phyloP scores from a whole-genome alignment of 2,113 vertebrate genomes.

The Arizona elegans region DNA sequence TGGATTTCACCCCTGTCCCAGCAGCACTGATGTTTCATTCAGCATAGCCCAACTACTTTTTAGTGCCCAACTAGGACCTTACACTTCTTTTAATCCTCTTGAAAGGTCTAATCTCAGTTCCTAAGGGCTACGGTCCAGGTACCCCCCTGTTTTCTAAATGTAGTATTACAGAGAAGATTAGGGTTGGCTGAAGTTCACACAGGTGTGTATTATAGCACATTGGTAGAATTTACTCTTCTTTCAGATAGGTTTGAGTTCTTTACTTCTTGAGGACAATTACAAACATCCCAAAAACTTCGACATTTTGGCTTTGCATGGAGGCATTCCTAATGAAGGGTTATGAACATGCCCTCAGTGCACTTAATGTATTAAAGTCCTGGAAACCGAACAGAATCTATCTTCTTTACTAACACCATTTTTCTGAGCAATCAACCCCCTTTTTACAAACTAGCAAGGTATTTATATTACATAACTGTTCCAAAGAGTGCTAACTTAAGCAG shows the following conservation, averaged over 20 bases:
- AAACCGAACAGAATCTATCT: background rate
- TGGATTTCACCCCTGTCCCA: background rate
- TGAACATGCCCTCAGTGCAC: background rate
- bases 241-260: background rate
- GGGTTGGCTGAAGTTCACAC: background rate
- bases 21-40: background rate
- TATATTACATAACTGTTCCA: background rate
- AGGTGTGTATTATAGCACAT: background rate
- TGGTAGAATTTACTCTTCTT: background rate
- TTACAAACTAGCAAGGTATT: background rate
- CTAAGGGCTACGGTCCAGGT: background rate
- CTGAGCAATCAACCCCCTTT: background rate
- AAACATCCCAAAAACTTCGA: background rate
- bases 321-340: background rate
- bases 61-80: background rate
- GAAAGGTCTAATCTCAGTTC: background rate
- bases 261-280: background rate
- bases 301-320: background rate
- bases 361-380: background rate
- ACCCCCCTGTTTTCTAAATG: background rate
- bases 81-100: background rate
- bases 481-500: background rate
- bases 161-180: background rate
- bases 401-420: background rate
- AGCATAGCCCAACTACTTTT: background rate